Evolutionary conservation across 2,888 invertebrate genomes (phyloP).

Genomic region (Drosophila kambysellisi): DNA sequence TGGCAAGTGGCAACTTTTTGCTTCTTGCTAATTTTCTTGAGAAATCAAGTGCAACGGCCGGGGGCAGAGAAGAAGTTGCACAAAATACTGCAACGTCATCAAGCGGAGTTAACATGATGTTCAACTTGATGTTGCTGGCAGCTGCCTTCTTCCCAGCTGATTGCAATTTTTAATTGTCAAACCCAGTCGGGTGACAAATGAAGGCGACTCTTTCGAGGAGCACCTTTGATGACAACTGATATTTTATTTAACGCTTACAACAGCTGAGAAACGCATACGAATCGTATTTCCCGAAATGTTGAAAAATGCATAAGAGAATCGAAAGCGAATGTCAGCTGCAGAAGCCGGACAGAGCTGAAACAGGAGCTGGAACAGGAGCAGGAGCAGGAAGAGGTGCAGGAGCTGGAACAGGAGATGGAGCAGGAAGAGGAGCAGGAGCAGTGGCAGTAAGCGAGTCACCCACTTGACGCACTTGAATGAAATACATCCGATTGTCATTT

Average conservation of each 20-base stretch:
- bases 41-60: conserved; percentile 22
- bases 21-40: conserved; percentile 45
- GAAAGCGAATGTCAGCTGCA: conserved; percentile 9
- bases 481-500: conserved; percentile 75
- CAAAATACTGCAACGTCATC: conserved; percentile 8
- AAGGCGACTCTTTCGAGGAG: conserved; percentile 40
- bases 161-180: conserved; percentile 78
- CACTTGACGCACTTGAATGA: conserved; percentile 56
- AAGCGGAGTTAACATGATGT: conserved; percentile 35
- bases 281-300: conserved; percentile 65
- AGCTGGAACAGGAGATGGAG: not conserved
- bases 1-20: conserved; percentile 18
- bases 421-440: not conserved
- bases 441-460: conserved; percentile 28
- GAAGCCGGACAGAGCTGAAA: not conserved
- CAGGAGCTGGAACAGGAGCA: not conserved
- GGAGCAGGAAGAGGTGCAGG: not conserved
- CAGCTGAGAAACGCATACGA: conserved; percentile 59
- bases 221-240: conserved; percentile 72
- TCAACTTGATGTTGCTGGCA: conserved; percentile 42
- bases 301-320: conserved; percentile 54
- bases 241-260: conserved; percentile 73
- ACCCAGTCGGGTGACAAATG: conserved; percentile 73
- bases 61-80: not conserved
- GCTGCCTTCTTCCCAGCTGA: conserved; percentile 50